Conservation (phyloP, 2,797 vertebrate genomes). For the Nannoperca australis region DNA sequence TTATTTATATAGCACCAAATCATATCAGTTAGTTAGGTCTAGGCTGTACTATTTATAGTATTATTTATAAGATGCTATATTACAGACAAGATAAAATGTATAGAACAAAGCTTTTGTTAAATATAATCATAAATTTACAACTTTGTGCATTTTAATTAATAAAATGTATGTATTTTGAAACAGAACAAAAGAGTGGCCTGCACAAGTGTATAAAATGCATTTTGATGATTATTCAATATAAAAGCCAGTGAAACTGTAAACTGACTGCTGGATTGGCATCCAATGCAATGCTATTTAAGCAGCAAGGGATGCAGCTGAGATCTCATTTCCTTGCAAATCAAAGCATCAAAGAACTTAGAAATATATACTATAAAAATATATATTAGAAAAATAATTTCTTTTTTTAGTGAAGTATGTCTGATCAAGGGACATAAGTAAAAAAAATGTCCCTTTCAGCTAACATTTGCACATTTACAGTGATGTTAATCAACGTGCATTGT, state of each 20-base stretch:
- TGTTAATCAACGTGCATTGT: no score
- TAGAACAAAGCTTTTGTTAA: not conserved
- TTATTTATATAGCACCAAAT: no score
- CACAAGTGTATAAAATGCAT: constrained; percentile 3
- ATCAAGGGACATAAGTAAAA: not conserved
- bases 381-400: no score
- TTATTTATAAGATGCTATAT: not conserved
- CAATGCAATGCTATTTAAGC: no score
- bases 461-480: not conserved
- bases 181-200: not conserved
- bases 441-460: not conserved
- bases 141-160: not conserved
- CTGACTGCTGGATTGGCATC: no score
- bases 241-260: not conserved
- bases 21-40: no score
- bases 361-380: no score
- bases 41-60: no score
- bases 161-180: not conserved
- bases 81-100: not conserved
- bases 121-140: not conserved
- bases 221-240: not conserved
- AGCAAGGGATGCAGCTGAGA: no score
- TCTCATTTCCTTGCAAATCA: no score
- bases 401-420: no score
- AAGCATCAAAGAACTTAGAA: no score